Base-by-base conservation (phyloP, 2,797 vertebrate genomes). In the Argyrosomus regius region DNA sequence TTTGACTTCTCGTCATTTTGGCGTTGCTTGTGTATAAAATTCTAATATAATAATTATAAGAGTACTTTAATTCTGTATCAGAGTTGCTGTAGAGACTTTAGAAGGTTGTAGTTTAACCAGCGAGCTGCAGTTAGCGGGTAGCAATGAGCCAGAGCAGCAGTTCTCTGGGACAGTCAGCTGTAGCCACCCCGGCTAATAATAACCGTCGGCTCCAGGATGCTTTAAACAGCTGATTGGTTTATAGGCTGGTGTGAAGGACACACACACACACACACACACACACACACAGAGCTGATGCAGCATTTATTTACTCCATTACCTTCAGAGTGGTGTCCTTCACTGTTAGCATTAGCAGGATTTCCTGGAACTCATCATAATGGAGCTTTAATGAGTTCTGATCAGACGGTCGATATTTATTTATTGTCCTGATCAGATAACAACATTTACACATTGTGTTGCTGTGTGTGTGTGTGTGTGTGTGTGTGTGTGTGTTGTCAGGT, bases 181-280 rank as follows among this genome's bases (percentile, higher is more conserved):
- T 57, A 87, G 87, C 77, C 81, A 7, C 20, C 11, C 13, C 2
- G 6, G 87, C 90, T 93, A 91, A 89, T 69, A 86, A 90, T 92
- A 92, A 74, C 84, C 26, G 31, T 35, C 66, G 41, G 83, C 80
- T 67, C 50, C 9, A 1, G 49, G 84, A 81, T 52, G 60, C 80
- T 78, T 79, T 79, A 80, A 88, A 87, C 84, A 89, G 84, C 84
- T 86, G 90, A 91, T 86, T 91, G 89, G 90, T 91, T 87, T 91
- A 91, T 78, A 66, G 84, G 77, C 75, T 78, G 77, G 75, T 49
- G 54, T 87, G 77, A 85, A 89, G 85, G 85, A 52, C 79, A 61
- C 66, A 73, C 82, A 72, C 79, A 61, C 62, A 67, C 76, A 66
- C 71, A 74, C 60, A 72, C 64, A 77, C 73, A 64, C 64, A 75